A percentile compares a stretch with the other conserved stretches of the same genome.
Conservation (phyloP, 2,888 invertebrate genomes). For the Phasia obesa region DNA sequence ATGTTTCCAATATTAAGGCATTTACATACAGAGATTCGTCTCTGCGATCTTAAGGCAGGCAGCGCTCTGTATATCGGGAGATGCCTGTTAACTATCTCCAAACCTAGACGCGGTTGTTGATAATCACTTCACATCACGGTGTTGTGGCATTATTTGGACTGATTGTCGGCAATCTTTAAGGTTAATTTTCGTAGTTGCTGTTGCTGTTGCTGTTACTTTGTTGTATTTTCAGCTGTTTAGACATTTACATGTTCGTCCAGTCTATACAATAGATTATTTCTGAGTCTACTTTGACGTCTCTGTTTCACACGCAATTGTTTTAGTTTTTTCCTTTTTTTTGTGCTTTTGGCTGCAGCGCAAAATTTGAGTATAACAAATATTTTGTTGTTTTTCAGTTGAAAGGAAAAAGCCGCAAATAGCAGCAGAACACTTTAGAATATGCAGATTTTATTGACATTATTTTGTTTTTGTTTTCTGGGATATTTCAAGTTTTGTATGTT, state of each 20-base stretch:
- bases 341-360: neutral
- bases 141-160: constrained; percentile 56
- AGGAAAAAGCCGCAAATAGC: constrained; percentile 53
- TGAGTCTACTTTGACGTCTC: constrained; percentile 68
- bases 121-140: constrained; percentile 49
- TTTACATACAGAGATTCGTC: neutral
- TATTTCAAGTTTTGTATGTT: constrained; percentile 9
- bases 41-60: neutral
- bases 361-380: constrained; percentile 27
- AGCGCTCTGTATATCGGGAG: neutral
- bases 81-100: constrained; percentile 53
- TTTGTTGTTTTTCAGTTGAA: constrained; percentile 47
- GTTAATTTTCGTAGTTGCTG: constrained; percentile 6
- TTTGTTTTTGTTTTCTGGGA: neutral
- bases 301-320: constrained; percentile 70
- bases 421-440: neutral
- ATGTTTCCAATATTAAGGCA: constrained; percentile 20
- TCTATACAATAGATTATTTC: constrained; percentile 67
- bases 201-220: constrained; percentile 29
- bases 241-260: constrained; percentile 67
- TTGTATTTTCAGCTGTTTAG: constrained; percentile 64
- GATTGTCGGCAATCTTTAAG: constrained; percentile 64
- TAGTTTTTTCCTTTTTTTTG: constrained; percentile 2
- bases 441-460: too few species aligned
- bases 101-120: constrained; percentile 48